Evolutionary conservation across 1,140 invertebrate genomes (phyloP), one percentile per base, ranked within the genome.

Genomic region (Meloidogyne floridensis): DNA sequence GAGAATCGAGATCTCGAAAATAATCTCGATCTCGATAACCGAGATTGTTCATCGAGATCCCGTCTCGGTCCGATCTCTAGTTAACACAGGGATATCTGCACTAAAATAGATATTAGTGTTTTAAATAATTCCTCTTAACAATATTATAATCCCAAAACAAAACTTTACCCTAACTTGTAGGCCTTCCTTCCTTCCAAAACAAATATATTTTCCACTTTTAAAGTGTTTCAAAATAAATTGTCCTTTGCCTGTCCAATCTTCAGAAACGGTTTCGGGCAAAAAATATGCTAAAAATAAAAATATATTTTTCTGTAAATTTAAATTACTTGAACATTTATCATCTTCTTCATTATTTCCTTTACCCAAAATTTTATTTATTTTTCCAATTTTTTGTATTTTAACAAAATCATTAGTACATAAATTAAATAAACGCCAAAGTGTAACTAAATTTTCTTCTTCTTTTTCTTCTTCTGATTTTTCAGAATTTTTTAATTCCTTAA

Each of bases 171-270:
- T n/a, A 65, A 65, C n/a, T 6, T 65, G n/a, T 6, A 65, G 4
- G 6, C 59, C 59, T n/a, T 65, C 7, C 15, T 18, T 65, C n/a
- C n/a, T 65, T 1, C 59, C 59, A n/a, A 65, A 65, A 65, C 59
- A 65, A 6, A 65, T 6, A n/a, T n/a, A 65, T n/a, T 65, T 65
- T 5, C 59, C 59, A 65, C 59, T 65, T n/a, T 7, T 65, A 13
- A 65, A 65, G n/a, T 65, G 59, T 65, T 65, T 65, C n/a, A 65
- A 65, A 65, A n/a, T 65, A 65, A 65, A 65, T 65, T 65, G 59
- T 65, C 59, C 59, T 65, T 65, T 65, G 4, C 3, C n/a, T 65
- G 59, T n/a, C 59, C 59, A 65, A 65, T 65, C 59, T 65, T 65
- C 15, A 13, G 11, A n/a, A 65, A 65, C n/a, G 7, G n/a, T 5